phyloP scores from a whole-genome alignment of 2,797 vertebrate species.

The Oreortyx pictus region DNA sequence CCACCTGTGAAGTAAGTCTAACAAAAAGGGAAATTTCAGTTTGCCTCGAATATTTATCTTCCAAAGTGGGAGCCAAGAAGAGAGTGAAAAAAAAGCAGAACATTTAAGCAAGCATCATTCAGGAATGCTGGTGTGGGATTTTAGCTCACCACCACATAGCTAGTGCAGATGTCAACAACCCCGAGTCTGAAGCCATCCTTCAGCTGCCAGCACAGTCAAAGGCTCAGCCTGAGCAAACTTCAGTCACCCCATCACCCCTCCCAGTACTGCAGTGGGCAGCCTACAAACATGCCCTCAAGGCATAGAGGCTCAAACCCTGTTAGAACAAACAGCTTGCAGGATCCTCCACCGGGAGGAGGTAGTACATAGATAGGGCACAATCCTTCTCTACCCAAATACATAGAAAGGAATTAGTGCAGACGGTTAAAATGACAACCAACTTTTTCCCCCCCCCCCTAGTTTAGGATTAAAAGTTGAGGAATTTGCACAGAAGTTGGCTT shows the following conservation, averaged over 20 bases:
- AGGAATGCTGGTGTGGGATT: neutral
- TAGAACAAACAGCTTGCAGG: neutral
- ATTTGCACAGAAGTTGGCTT: neutral
- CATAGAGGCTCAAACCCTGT: neutral
- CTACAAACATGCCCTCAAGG: neutral
- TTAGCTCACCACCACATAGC: neutral
- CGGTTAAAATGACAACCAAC: neutral
- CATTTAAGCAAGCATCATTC: neutral
- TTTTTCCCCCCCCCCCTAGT: fast-evolving
- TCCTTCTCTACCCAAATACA: fast-evolving
- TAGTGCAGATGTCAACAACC: neutral
- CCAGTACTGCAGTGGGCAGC: fast-evolving
- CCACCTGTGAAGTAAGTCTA: neutral
- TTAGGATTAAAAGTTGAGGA: neutral
- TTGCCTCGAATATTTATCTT: neutral
- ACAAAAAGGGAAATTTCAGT: neutral
- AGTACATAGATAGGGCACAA: neutral
- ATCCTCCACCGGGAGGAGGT: neutral
- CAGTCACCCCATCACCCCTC: fast-evolving
- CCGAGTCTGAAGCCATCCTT: neutral
- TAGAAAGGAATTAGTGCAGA: neutral
- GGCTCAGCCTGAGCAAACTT: neutral
- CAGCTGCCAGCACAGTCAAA: neutral
- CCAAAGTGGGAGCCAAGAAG: neutral
- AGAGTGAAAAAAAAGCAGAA: neutral